Conservation (phyloP, 2,797 vertebrate species). For the Syngnathus acus region DNA sequence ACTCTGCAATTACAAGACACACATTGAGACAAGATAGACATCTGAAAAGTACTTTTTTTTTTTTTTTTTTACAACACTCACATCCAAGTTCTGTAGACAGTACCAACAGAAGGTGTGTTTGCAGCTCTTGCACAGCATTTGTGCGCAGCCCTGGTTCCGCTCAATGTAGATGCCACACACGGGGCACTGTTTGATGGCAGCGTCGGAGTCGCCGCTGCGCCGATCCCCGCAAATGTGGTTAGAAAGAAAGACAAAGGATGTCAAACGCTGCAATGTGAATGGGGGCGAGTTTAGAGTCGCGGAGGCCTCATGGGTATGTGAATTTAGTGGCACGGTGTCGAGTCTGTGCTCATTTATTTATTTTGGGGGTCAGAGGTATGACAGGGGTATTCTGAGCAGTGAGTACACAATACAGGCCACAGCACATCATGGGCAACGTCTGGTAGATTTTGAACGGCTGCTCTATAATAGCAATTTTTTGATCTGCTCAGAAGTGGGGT, state of each 20-base stretch:
- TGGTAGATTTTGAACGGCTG: too few species aligned
- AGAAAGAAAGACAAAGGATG: conserved; percentile 6
- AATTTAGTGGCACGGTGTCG: conserved; percentile 21
- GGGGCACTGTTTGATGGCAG: conserved; percentile 88
- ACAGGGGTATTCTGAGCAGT: conserved; percentile 2
- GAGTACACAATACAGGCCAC: background rate
- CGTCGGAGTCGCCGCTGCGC: conserved; percentile 62
- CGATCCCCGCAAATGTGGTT: conserved; percentile 55
- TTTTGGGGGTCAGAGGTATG: conserved; percentile 20
- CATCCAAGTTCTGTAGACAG: conserved; percentile 91
- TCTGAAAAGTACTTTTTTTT: background rate
- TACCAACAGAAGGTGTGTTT: conserved; percentile 99
- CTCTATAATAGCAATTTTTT: background rate
- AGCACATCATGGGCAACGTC: too few species aligned
- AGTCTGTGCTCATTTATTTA: conserved; percentile 20
- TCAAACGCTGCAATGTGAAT: background rate
- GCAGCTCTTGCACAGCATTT: conserved; percentile 99
- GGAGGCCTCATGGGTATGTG: background rate
- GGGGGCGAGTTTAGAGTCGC: background rate
- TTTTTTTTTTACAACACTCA: conserved; percentile 59
- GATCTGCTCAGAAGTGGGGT: too few species aligned
- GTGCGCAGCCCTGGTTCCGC: conserved; percentile 92
- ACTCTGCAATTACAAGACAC: conserved; percentile 68
- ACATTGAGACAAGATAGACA: conserved; percentile 1
- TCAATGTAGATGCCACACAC: conserved; percentile 89